Evolutionary conservation across 2,888 invertebrate species (phyloP).

Genomic region (Diogma glabrata): DNA sequence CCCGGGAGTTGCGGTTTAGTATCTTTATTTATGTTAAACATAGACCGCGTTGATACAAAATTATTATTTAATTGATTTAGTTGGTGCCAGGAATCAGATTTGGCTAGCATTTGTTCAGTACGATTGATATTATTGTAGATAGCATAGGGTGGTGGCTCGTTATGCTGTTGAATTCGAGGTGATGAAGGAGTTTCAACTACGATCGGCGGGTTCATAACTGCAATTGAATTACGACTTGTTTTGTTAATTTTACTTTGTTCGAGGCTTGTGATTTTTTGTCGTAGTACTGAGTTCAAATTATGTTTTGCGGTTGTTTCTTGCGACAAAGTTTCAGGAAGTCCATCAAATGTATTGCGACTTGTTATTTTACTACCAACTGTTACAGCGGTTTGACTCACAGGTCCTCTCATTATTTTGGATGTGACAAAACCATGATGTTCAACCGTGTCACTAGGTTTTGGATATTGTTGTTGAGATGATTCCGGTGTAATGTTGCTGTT

Average conservation of each 20-base stretch:
- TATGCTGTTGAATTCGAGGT: not conserved
- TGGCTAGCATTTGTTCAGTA: conserved; percentile 35
- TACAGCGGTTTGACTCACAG: conserved; percentile 60
- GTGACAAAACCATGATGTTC: conserved; percentile 56
- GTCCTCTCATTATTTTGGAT: conserved; percentile 62
- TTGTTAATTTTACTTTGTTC: not conserved
- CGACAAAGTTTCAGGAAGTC: conserved; percentile 19
- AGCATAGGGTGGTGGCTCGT: conserved; percentile 15
- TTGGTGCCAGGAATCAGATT: conserved; percentile 75
- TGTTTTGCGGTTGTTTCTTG: conserved; percentile 4
- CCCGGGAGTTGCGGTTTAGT: conserved; percentile 22
- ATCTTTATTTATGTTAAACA: conserved; percentile 19
- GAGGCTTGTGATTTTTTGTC: conserved; percentile 37
- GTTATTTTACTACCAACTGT: conserved; percentile 36
- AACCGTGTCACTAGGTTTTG: conserved; percentile 33
- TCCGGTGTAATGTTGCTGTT: conserved; percentile 24
- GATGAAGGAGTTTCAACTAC: conserved; percentile 29
- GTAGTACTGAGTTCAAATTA: conserved; percentile 20
- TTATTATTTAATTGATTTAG: conserved; percentile 37
- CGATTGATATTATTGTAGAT: conserved; percentile 9
- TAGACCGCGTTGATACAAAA: conserved; percentile 27
- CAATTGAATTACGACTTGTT: not conserved
- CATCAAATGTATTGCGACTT: conserved; percentile 32
- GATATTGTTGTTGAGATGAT: not conserved
- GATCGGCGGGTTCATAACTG: conserved; percentile 20